phyloP scores from a whole-genome alignment of 2,113 vertebrate species.

The Tylochromis polylepis region DNA sequence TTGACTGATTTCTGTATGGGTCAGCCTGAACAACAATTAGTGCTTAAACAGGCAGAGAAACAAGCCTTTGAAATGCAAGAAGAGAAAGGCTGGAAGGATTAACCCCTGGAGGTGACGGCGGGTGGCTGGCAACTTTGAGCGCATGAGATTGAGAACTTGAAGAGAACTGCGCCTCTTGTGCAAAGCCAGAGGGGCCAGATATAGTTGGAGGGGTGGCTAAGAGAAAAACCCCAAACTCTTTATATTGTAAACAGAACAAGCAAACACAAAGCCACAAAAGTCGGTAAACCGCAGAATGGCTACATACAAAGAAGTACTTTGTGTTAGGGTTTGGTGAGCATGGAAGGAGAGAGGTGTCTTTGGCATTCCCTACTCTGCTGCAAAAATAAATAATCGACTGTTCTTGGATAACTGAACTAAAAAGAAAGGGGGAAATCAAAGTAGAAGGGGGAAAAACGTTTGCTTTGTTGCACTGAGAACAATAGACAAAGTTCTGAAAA shows the following conservation, averaged over 20 bases:
- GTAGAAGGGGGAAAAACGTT: not conserved
- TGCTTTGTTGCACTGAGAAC: not conserved
- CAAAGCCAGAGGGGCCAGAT: not conserved
- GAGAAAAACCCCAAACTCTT: not conserved
- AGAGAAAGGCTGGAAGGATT: not conserved
- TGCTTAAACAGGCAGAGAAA: not conserved
- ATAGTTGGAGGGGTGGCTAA: not conserved
- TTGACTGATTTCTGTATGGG: not conserved
- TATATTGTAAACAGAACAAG: not conserved
- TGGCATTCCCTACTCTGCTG: slow-evolving; percentile 26
- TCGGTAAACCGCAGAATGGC: slow-evolving; percentile 5
- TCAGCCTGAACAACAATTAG: not conserved
- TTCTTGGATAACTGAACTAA: slow-evolving; percentile 1
- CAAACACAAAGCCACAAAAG: slow-evolving; percentile 19
- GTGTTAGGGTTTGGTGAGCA: not conserved
- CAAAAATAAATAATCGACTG: slow-evolving; percentile 44
- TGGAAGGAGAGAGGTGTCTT: not conserved
- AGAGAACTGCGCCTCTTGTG: not conserved
- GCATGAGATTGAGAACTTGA: not conserved
- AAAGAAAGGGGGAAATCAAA: not conserved
- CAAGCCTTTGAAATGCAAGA: slow-evolving; percentile 27
- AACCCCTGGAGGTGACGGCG: not conserved
- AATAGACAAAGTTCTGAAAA: slow-evolving; percentile 36
- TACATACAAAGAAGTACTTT: slow-evolving; percentile 46
- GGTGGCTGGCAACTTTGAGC: not conserved